Base-by-base conservation (phyloP, 2,113 vertebrate genomes). In the Microcebus murinus region DNA sequence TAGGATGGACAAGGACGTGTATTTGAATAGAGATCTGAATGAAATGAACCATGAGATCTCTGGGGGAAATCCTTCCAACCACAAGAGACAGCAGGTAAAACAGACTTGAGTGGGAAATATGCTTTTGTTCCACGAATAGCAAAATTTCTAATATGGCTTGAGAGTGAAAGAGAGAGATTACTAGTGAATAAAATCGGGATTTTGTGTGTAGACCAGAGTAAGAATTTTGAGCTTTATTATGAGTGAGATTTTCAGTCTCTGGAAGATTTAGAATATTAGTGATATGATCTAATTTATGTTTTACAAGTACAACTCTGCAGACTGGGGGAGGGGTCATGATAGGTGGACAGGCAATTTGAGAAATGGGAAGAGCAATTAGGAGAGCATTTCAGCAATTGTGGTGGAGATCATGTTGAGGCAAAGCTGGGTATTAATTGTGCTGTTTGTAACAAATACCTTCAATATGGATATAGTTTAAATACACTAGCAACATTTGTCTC, bases 171-270 rank as follows among this genome's bases (percentile, higher is more conserved):
- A 55, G 15, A 48, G 34, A 70, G 39, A 42, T 52, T 55, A 27
- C 36, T 67, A 52, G 5, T 12, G n/a, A 7, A 9, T n/a, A 3
- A 34, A 9, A n/a, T 18, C 4, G 4, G 25, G 10, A 1, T 57
- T 12, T 57, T 14, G n/a, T 34, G 7, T 87, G 5, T 6, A 50
- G 55, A 13, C 9, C 57, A 55, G 55, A 79, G 11, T 67, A n/a
- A 57, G 1, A 3, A 45, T 52, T 83, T 68, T 39, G 50, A 76
- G 9, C 8, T 86, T 90, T 70, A 23, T 23, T 89, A 29, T 74
- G 7, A 59, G 4, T 71, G 27, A 50, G 27, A 77, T 42, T 61
- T 87, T 48, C 80, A 80, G 48, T 4, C 45, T 5, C 5, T 73
- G 27, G 2, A 76, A 21, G 8, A 34, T 50, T 90, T 79, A 57